Base-by-base conservation (phyloP, 2,888 invertebrate species). In the Candidula unifasciata region DNA sequence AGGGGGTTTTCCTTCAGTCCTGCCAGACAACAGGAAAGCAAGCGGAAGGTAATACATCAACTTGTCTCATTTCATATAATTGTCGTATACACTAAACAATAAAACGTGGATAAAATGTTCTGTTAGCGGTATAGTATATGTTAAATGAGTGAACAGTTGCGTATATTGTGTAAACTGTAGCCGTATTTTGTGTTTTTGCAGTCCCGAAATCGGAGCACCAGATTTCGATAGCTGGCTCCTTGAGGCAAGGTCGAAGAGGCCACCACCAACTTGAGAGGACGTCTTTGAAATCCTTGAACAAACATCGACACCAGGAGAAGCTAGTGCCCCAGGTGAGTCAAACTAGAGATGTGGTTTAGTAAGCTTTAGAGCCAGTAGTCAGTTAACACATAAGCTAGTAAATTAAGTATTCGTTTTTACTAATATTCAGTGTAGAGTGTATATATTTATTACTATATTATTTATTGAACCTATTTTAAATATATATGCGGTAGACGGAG, bases 191-290 rank as follows among this genome's bases (percentile, higher is more conserved):
- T 73, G 37, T 21, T 76, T 82, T 79, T n/a, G 37, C 60, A 71
- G 71, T 37, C 35, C 37, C 21, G 35, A 71, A 10, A 44, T 71
- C 37, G 71, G 71, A 24, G 71, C 35, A 37, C 71, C 71, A 71
- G 37, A 71, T 71, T 71, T 71, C 71, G 71, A 71, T 71, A 71
- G 37, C 69, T 69, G 18, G 71, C 69, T 33, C 33, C 33, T 69
- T 33, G 69, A 5, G 33, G 35, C 37, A 71, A 71, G 37, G 71
- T 71, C 71, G 71, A 71, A 37, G 18, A 35, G 33, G 35, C 16
- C n/a, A 6, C 8, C 30, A 6, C 6, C 5, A 33, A 35, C 69
- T 33, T 33, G 69, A 69, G 33, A 18, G 16, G 16, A 60, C 21
- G 44, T 44, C 44, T 44, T n/a, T n/a, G 69, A 35, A 3, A 35